A percentile compares a stretch with the other conserved stretches of the same genome.
These are phyloP conservation scores for Morpho achilles DNA, from an alignment of 2,888 invertebrate species.

Conservation along the genomic window DNA sequence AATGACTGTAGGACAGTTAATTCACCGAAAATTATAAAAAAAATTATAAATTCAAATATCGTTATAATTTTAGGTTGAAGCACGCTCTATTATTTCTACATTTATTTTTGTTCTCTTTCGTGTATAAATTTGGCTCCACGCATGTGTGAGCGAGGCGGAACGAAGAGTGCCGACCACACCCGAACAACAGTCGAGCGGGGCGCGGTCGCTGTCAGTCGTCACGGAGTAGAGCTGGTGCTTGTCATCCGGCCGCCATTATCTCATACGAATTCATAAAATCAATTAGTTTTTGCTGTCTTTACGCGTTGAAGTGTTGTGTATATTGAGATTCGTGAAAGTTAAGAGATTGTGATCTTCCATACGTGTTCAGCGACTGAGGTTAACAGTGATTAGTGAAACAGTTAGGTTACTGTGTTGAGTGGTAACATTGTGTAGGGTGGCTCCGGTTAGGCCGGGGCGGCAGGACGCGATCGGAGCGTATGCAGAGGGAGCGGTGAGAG, in stretches of 20 bases:
- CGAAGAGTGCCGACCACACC: slow-evolving; percentile 68
- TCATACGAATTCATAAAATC: slow-evolving; percentile 77
- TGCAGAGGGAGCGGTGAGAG: slow-evolving; percentile 80
- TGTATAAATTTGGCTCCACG: slow-evolving; percentile 56
- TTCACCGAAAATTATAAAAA: too few species aligned
- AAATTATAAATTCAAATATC: slow-evolving; percentile 3
- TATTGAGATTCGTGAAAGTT: slow-evolving; percentile 42
- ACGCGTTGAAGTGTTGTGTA: slow-evolving; percentile 57
- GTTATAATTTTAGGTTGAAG: slow-evolving; percentile 1
- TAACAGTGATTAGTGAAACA: slow-evolving; percentile 64
- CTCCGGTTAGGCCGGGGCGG: slow-evolving; percentile 67
- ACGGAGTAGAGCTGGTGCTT: slow-evolving; percentile 78
- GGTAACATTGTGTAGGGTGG: slow-evolving; percentile 69
- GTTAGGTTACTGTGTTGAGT: slow-evolving; percentile 71
- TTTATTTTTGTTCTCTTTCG: slow-evolving; percentile 55
- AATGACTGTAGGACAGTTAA: too few species aligned
- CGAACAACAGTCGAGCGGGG: slow-evolving; percentile 80
- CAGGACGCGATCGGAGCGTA: slow-evolving; percentile 70
- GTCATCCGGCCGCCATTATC: slow-evolving; percentile 82
- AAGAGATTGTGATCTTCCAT: slow-evolving; percentile 36
- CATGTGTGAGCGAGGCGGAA: slow-evolving; percentile 74
- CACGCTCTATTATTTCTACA: slow-evolving; percentile 15
- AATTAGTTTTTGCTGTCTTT: slow-evolving; percentile 66
- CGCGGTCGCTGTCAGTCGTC: slow-evolving; percentile 82
- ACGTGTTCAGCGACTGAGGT: slow-evolving; percentile 28